These are phyloP conservation scores for Meandrusa payeni DNA, from an alignment of 2,888 invertebrate genomes.

Conservation along the genomic window DNA sequence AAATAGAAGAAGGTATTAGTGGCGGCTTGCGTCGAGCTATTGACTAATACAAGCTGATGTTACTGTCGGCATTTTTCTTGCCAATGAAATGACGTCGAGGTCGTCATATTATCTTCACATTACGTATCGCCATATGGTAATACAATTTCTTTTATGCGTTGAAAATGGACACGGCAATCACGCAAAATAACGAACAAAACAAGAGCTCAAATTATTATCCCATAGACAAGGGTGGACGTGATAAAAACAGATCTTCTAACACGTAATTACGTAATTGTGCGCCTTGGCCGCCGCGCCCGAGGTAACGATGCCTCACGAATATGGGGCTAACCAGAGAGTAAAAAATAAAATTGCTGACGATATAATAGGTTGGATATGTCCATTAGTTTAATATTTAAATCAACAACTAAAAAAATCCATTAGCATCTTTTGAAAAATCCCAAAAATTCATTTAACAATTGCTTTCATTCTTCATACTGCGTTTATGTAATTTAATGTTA, in stretches of 20 bases:
- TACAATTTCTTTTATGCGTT: constrained; percentile 19
- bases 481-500: no score
- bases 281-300: constrained; percentile 60
- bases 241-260: constrained; percentile 80
- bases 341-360: constrained; percentile 57
- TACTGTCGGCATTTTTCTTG: no score
- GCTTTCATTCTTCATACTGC: no score
- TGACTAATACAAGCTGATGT: no score
- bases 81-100: not conserved
- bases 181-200: constrained; percentile 67
- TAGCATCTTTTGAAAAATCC: no score
- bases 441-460: no score
- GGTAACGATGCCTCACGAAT: constrained; percentile 75
- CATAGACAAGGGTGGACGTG: constrained; percentile 80
- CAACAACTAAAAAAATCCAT: no score
- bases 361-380: constrained; percentile 28
- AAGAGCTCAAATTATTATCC: constrained; percentile 73
- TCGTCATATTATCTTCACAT: constrained; percentile 16
- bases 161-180: constrained; percentile 43
- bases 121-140: constrained; percentile 15
- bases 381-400: not conserved
- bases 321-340: constrained; percentile 60
- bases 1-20: no score
- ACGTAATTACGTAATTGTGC: constrained; percentile 80
- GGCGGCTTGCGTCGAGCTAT: no score